phyloP scores from a whole-genome alignment of 2,113 vertebrate species.

The Phalacrocorax aristotelis region DNA sequence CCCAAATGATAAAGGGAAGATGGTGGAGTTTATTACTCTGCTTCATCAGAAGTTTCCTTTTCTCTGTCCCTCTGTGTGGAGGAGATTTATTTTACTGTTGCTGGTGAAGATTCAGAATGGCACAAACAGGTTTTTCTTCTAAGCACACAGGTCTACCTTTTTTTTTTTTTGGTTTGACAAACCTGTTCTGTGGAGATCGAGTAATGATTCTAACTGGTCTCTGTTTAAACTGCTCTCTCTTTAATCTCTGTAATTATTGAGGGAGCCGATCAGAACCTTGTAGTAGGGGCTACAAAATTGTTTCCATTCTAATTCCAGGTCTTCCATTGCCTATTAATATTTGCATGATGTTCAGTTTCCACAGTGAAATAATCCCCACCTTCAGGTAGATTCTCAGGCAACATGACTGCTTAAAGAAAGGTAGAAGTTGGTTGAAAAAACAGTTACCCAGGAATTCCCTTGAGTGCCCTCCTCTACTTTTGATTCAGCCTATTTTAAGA shows the following conservation, averaged over 20 bases:
- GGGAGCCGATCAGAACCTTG: neutral
- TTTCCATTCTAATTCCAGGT: neutral
- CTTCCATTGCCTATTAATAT: neutral
- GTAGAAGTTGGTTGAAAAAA: neutral
- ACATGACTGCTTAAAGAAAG: neutral
- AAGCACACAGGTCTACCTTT: neutral
- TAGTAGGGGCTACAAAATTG: neutral
- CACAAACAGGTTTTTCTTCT: neutral
- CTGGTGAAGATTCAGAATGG: neutral
- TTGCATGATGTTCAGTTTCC: neutral
- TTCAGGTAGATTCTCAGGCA: neutral
- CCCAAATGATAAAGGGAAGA: neutral
- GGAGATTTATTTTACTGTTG: neutral
- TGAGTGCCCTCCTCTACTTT: neutral
- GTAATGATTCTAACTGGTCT: neutral
- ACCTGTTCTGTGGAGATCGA: neutral
- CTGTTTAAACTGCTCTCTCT: neutral
- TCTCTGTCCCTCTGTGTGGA: neutral
- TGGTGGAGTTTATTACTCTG: constrained; percentile 19
- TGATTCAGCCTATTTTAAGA: neutral
- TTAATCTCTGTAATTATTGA: neutral
- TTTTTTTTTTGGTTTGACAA: neutral
- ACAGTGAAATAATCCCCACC: neutral
- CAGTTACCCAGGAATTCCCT: neutral
- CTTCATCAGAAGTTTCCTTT: neutral